Base-by-base conservation (phyloP, 2,113 vertebrate genomes). In the Damaliscus lunatus region DNA sequence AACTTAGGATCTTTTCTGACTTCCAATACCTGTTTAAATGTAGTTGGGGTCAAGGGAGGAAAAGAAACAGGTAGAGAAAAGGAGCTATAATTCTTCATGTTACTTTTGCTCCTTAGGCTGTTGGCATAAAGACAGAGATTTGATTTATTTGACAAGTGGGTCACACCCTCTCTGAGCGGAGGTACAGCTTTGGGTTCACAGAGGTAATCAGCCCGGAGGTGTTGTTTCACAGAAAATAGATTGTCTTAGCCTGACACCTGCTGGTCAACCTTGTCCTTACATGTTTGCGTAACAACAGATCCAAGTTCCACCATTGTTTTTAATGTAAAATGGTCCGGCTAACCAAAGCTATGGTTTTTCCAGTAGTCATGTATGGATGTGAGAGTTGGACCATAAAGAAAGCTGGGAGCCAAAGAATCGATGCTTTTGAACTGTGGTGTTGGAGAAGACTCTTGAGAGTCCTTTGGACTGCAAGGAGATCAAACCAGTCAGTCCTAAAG, bases 181-280 rank as follows among this genome's bases (percentile, higher is more conserved):
- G 9, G 8, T 6, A 27, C n/a, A 25, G 19, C 60, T 52, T 36
- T 83, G 25, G 36, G 15, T 14, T 80, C 7, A 21, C 17, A 21
- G 55, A 27, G 8, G 16, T 2, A 60, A 33, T 43, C 71, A 40
- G 3, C 57, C 1, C 0, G 10, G 27, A 1, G 2, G 21, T 1
- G 2, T 3, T 8, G 17, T 29, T 31, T 60, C 31, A 7, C 16
- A 53, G 46, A 50, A 31, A 90, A 81, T 98, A 94, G n/a, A 2
- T 90, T 88, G 94, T 98, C 88, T 92, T 96, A 33, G 19, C 0
- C 97, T 98, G 98, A 88, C 98, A 98, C 48, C 98, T 98, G 78
- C 95, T 96, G 98, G 92, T 31, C 50, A 91, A 7, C 3, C 8
- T 40, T 48, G 29, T 57, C 83, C 8, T 95, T 97, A 50, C 93